Evolutionary conservation across 2,888 invertebrate genomes (phyloP), one percentile per base, ranked within the genome.

Genomic region (Tanaodytes sp.): DNA sequence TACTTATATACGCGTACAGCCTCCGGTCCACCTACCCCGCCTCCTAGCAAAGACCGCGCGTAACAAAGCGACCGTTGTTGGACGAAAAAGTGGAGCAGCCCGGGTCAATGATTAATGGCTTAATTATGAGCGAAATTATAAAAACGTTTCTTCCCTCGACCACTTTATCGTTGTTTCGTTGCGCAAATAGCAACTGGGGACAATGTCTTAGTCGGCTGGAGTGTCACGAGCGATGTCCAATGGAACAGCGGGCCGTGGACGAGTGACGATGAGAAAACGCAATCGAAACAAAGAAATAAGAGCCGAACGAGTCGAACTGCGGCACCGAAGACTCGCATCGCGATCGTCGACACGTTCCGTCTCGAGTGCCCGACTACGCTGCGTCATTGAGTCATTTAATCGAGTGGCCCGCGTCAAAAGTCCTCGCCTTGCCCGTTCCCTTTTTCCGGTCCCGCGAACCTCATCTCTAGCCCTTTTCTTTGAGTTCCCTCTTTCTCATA

Each of bases 331-430:
- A 23, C 46, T 51, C 27, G 19, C 39, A 71, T 71, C 71, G 52
- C 49, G 66, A 63, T 65, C 54, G 66, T 71, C 58, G 71, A 71
- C 71, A 71, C 71, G 71, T 71, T 71, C 12, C 45, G 71, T 71
- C 66, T 69, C 58, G 43, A 64, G 59, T 49, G 55, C 18, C 16
- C 31, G 52, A 43, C 58, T 58, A 54, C 57, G 66, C 63, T 71
- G 66, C 71, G 63, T 71, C 71, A 71, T 71, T 65, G 58, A 71
- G 65, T 71, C 65, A 61, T 70, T 65, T 62, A 65, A 65, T 63
- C 62, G 55, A 65, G 64, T 51, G 42, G 45, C 30, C 52, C 31
- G 42, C 48, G 43, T 57, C 49, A 23, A 33, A 62, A 40, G 30
- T 42, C 43, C 36, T 51, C 30, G 36, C 31, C 8, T 42, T 31